Percentiles rank a stretch among this genome's conserved stretches.
phyloP scores from a whole-genome alignment of 2,888 invertebrate species.

The Lycia hirtaria region DNA sequence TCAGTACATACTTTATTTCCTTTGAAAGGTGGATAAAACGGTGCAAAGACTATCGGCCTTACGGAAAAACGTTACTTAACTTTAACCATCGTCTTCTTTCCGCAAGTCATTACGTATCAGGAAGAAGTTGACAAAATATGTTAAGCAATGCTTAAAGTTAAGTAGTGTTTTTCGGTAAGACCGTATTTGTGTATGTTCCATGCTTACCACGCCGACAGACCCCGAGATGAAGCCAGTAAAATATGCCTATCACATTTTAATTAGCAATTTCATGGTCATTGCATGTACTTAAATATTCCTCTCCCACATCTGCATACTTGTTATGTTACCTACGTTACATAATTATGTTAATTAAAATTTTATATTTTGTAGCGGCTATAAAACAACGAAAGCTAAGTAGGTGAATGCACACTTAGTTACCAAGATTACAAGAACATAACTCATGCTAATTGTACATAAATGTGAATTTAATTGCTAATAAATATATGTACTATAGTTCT shows the following conservation, averaged over 20 bases:
- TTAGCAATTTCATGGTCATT: slow-evolving; percentile 17
- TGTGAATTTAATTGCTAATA: slow-evolving; percentile 27
- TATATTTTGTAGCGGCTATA: slow-evolving; percentile 27
- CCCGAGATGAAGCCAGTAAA: no score
- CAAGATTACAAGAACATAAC: slow-evolving; percentile 15
- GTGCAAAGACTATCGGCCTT: no score
- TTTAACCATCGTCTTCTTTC: no score
- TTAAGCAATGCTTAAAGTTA: no score
- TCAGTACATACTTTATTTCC: no score
- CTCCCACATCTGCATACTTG: slow-evolving; percentile 1
- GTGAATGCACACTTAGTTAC: slow-evolving; percentile 21
- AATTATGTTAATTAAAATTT: slow-evolving; percentile 24
- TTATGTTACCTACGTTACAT: slow-evolving; percentile 21
- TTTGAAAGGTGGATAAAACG: no score
- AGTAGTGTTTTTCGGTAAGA: no score
- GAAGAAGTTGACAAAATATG: no score
- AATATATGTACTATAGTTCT: slow-evolving; percentile 7
- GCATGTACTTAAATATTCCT: neutral
- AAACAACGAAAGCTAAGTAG: slow-evolving; percentile 28
- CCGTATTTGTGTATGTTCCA: no score
- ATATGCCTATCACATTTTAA: neutral
- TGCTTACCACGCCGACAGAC: no score
- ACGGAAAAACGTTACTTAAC: no score
- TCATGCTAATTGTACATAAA: slow-evolving; percentile 17
- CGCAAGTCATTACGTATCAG: no score